Percentiles rank a stretch among this genome's conserved stretches.
Evolutionary conservation across 2,797 vertebrate species (phyloP).

Genomic region (Clarias laeviceps): DNA sequence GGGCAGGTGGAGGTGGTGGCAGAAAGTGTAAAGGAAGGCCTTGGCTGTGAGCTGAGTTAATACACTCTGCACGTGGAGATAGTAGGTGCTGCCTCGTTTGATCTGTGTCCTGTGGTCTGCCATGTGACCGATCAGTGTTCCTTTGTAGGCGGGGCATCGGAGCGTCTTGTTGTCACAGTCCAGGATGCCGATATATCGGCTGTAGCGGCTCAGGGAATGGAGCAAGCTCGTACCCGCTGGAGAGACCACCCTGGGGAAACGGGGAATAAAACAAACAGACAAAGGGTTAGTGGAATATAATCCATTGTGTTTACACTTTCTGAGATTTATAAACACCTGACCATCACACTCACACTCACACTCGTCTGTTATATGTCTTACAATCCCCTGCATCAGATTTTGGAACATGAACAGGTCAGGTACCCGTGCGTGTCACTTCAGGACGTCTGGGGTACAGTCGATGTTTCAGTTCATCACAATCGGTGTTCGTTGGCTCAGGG

Average conservation of each 20-base stretch:
- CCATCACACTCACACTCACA: not conserved
- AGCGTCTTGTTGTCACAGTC: constrained; percentile 93
- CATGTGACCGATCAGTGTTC: constrained; percentile 81
- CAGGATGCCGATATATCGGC: constrained; percentile 91
- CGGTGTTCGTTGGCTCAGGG: too few species aligned
- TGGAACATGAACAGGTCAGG: too few species aligned
- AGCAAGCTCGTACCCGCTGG: constrained; percentile 80
- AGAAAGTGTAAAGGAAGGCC: constrained; percentile 93
- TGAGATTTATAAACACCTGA: not conserved
- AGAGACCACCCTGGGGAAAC: constrained; percentile 77
- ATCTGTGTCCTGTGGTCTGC: constrained; percentile 94
- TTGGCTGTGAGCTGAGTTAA: constrained; percentile 87
- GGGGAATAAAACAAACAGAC: not conserved
- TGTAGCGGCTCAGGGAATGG: constrained; percentile 88
- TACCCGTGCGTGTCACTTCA: too few species aligned
- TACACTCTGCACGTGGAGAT: constrained; percentile 86
- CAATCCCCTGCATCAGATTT: too few species aligned
- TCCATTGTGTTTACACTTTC: not conserved
- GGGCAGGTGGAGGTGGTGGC: constrained; percentile 92
- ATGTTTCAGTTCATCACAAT: too few species aligned
- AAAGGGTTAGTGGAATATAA: not conserved
- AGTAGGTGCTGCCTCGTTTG: constrained; percentile 94
- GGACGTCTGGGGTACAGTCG: too few species aligned
- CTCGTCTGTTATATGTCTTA: too few species aligned
- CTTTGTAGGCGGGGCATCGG: constrained; percentile 87